Evolutionary conservation across 2,888 invertebrate genomes (phyloP), one percentile per base, ranked within the genome.

Genomic region (Graphium colonna): DNA sequence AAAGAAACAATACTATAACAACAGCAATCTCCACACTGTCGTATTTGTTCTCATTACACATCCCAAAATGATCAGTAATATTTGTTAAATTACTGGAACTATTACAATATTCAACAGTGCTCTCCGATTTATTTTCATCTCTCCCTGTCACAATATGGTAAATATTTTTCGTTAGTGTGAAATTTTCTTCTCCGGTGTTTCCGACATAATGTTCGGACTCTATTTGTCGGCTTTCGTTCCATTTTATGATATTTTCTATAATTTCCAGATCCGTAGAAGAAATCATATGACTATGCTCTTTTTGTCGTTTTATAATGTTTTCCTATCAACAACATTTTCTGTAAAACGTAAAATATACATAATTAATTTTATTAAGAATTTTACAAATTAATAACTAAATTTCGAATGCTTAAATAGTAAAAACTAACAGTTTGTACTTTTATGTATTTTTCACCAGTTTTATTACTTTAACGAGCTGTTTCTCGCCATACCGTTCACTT

Each of bases 1-100:
- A 85, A 41, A 93, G 76, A 71, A 91, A 93, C 58, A 94, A 82
- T 55, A 94, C 81, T 43, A 91, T 89, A 56, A 93, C 92, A 56
- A 94, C 87, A 64, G 92, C 91, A 38, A 93, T 88, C 69, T 93
- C 92, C 39, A 88, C 68, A 41, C 72, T 72, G 36, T 87, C 87
- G 33, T 88, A 89, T 1, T 76, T 58, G 1, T 64, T 64, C 0
- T 53, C 44, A 16, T 56, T 60, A 61, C 77, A 77, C 0, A 57
- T 54, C 1, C 63, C 58, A 18, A 56, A 67, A 2, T 61, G 52
- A 4, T 62, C 56, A 10, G 62, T 67, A 10, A 62, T 1, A 41
- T 73, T 72, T 8, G 57, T 51, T 28, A 61, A 64, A 55, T 57
- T 63, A n/a, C 59, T 43, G 1, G 62, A 67, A 5, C 56, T 56